Evolutionary conservation across 2,113 vertebrate genomes (phyloP), one percentile per base, ranked within the genome.

Genomic region (Hoplias malabaricus): DNA sequence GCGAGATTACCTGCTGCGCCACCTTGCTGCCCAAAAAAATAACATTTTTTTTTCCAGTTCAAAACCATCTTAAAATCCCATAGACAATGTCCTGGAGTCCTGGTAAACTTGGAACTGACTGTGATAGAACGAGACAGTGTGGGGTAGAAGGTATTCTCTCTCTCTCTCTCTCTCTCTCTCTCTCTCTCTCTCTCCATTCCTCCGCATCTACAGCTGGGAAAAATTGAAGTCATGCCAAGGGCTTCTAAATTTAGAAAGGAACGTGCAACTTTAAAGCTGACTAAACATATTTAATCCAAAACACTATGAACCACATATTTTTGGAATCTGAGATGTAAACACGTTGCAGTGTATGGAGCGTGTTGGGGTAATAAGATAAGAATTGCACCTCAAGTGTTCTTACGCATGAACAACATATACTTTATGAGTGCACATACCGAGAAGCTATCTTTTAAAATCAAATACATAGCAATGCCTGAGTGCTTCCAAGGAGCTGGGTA

Each of bases 171-270:
- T 4, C 36, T 38, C n/a, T n/a, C n/a, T n/a, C n/a, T n/a, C n/a
- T n/a, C n/a, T n/a, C n/a, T n/a, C 63, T 34, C 40, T 50, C 63
- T 56, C 33, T 66, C 33, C 8, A 9, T 56, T 54, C 38, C 59
- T 63, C 38, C 19, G 33, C 31, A 21, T 69, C 63, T 59, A 46
- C 34, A 19, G 36, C 42, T 25, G 21, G 59, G 46, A 67, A 34
- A 29, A 50, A 23, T 27, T 66, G 71, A 68, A 78, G 54, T 62
- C 36, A 14, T 11, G 65, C 70, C 65, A 82, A 69, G n/a, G 46
- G 54, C 23, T 38, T 43, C 81, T 70, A 75, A 57, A 75, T 79
- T 75, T 79, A 79, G 77, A 79, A 72, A 54, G 57, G 59, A 79
- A 79, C 54, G 57, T 56, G 38, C 70, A 69, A 67, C 66, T 75